Percentiles rank a stretch among this genome's conserved stretches.
These are phyloP conservation scores for Thymallus thymallus DNA, from an alignment of 2,113 vertebrate genomes.

Conservation along the genomic window DNA sequence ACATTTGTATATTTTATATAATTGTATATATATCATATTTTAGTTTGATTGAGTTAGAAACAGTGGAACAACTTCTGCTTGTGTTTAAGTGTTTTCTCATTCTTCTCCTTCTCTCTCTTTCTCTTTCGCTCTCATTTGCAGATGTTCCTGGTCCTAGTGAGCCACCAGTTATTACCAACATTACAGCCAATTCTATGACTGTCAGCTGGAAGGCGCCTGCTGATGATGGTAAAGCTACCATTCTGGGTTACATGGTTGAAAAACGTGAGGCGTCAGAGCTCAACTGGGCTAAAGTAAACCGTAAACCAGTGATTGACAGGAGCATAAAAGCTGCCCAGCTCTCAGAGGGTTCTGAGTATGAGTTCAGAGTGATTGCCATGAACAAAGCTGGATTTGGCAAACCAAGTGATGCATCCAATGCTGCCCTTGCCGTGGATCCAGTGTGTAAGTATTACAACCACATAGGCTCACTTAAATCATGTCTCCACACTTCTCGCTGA, in stretches of 20 bases:
- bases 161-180: conserved; percentile 91
- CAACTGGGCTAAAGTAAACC: conserved; percentile 93
- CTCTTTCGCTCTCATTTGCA: conserved; percentile 57
- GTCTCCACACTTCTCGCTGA: neutral
- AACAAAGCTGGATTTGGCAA: conserved; percentile 97
- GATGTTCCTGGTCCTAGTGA: conserved; percentile 94
- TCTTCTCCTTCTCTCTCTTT: neutral
- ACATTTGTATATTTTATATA: too few species aligned
- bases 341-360: conserved; percentile 92
- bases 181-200: conserved; percentile 95
- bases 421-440: conserved; percentile 87
- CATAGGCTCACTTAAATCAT: too few species aligned
- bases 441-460: conserved; percentile 81
- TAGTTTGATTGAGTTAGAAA: too few species aligned
- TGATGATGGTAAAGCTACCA: conserved; percentile 88
- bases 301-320: conserved; percentile 93
- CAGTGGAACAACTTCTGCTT: neutral
- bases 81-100: neutral
- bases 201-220: conserved; percentile 97
- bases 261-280: conserved; percentile 91
- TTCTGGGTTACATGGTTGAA: conserved; percentile 95
- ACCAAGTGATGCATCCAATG: conserved; percentile 89
- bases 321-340: conserved; percentile 90
- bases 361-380: conserved; percentile 91
- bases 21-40: too few species aligned